Conservation (phyloP, 1,140 invertebrate species). For the Megalopta genalis region DNA sequence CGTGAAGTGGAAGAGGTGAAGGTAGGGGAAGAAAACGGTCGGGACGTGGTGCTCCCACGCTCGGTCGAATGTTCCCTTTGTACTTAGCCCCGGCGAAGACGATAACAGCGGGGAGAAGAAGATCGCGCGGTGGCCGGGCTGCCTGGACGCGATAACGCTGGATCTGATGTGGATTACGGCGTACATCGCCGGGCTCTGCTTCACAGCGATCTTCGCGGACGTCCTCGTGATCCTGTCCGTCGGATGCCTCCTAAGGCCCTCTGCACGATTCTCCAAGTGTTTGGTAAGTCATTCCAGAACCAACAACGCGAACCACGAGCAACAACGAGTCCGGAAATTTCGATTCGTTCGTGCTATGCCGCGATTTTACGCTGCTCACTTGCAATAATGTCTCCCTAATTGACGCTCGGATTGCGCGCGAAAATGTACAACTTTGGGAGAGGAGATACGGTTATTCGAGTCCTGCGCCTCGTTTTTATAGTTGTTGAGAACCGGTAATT, state of each 20-base stretch:
- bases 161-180: constrained; percentile 61
- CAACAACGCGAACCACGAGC: no score
- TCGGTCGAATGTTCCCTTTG: constrained; percentile 37
- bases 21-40: background rate
- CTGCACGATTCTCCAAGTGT: no score
- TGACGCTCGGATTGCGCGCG: no score
- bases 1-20: constrained; percentile 1
- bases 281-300: background rate
- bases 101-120: constrained; percentile 10
- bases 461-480: no score
- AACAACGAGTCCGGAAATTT: no score
- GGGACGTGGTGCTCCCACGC: background rate
- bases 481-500: no score
- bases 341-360: no score
- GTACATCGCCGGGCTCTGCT: constrained; percentile 56
- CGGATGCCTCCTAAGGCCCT: constrained; percentile 34
- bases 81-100: constrained; percentile 39
- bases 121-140: constrained; percentile 28
- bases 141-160: constrained; percentile 60
- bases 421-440: no score
- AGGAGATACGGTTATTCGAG: no score
- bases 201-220: constrained; percentile 59
- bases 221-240: constrained; percentile 58
- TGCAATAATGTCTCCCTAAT: no score
- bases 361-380: no score